These are phyloP conservation scores for Hypothenemus hampei DNA, from an alignment of 1,140 invertebrate genomes.

Conservation along the genomic window DNA sequence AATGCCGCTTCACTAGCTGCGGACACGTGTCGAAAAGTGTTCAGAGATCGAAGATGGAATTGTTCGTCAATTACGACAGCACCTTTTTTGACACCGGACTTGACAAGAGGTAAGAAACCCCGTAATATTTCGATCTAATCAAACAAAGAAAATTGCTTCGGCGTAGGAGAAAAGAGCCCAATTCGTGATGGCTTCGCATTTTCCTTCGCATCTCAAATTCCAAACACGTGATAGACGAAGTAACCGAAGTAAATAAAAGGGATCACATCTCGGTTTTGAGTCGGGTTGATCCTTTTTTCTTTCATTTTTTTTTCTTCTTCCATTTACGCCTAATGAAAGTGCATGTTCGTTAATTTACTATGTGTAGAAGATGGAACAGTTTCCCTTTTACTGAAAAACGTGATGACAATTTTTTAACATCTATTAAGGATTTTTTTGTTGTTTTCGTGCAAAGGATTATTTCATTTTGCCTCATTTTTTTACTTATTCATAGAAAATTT, in stretches of 20 bases:
- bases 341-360: slow-evolving; percentile 22
- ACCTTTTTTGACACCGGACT: slow-evolving; percentile 66
- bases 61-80: slow-evolving; percentile 72
- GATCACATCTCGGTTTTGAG: slow-evolving; percentile 12
- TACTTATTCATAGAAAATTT: no score
- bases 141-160: not conserved
- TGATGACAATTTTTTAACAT: no score
- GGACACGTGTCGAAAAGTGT: slow-evolving; percentile 66
- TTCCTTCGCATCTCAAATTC: slow-evolving; percentile 14
- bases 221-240: slow-evolving; percentile 18
- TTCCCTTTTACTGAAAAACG: no score
- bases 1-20: slow-evolving; percentile 64
- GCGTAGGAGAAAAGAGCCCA: not conserved
- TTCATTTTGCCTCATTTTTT: no score
- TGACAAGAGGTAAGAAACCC: slow-evolving; percentile 60
- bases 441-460: no score
- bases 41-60: slow-evolving; percentile 75
- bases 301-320: not conserved
- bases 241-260: slow-evolving; percentile 26
- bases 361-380: no score
- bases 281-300: slow-evolving; percentile 9
- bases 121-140: no score
- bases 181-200: not conserved
- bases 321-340: slow-evolving; percentile 23
- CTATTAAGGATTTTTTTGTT: no score